Conservation (phyloP, 2,113 vertebrate species). For the Natator depressus region DNA sequence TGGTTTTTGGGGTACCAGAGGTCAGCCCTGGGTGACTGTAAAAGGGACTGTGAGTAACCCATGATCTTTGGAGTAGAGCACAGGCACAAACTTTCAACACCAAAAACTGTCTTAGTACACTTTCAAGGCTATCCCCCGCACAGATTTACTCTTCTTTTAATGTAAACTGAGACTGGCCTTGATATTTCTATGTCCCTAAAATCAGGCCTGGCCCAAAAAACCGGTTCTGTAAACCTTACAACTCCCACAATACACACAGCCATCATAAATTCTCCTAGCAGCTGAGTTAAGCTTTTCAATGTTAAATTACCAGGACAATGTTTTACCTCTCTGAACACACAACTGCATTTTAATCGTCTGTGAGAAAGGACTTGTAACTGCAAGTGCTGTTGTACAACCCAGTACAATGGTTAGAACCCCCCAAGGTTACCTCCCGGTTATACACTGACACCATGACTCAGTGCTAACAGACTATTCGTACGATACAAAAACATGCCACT, state of each 20-base stretch:
- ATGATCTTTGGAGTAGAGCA: background rate
- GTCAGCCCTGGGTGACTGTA: background rate
- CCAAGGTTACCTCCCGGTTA: background rate
- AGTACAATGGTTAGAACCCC: constrained; percentile 6
- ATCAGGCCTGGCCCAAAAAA: background rate
- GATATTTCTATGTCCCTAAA: rapidly evolving
- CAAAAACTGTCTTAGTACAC: background rate
- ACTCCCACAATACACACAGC: background rate
- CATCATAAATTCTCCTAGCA: background rate
- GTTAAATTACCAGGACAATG: background rate
- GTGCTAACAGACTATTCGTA: background rate
- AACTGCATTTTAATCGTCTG: constrained; percentile 1
- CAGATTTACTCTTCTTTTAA: background rate
- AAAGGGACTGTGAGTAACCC: rapidly evolving
- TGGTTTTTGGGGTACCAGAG: background rate
- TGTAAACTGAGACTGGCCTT: background rate
- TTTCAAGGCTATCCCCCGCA: background rate
- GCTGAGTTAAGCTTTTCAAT: background rate
- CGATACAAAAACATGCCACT: background rate
- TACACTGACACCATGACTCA: background rate
- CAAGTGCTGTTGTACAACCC: constrained; percentile 26
- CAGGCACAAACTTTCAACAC: background rate
- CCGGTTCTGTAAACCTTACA: background rate
- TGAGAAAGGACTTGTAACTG: background rate
- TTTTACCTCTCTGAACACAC: background rate